A percentile compares a stretch with the other conserved stretches of the same genome.
Evolutionary conservation across 2,797 vertebrate genomes (phyloP).

Genomic region (Sandelia bainsii): DNA sequence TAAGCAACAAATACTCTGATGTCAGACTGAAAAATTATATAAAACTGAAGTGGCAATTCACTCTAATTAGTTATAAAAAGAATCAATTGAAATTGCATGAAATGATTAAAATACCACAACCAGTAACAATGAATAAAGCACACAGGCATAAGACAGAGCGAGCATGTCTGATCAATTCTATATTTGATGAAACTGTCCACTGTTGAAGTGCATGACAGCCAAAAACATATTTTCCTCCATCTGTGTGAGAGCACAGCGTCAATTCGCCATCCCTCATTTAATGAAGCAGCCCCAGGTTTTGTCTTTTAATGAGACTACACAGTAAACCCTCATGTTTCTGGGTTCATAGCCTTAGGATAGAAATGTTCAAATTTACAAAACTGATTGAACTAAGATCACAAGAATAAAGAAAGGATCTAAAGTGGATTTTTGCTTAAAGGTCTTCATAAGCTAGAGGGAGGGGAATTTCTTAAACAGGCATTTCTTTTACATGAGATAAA

Average conservation of each 20-base stretch:
- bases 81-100: not conserved
- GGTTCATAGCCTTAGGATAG: conserved; percentile 33
- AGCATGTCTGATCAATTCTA: not conserved
- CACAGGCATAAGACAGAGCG: not conserved
- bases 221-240: not conserved
- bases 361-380: conserved; percentile 54
- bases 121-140: not conserved
- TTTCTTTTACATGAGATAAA: conserved; percentile 40
- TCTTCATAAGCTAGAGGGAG: conserved; percentile 33
- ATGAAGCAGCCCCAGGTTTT: conserved; percentile 36
- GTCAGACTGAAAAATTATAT: not conserved
- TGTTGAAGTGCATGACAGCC: not conserved
- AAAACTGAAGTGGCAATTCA: not conserved
- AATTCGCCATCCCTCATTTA: conserved; percentile 29
- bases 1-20: not conserved
- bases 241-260: not conserved
- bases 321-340: conserved; percentile 12
- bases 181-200: not conserved
- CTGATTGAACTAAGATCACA: conserved; percentile 49
- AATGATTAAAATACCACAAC: not conserved
- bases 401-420: conserved; percentile 35
- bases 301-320: conserved; percentile 38
- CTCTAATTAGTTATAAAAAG: not conserved
- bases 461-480: conserved; percentile 29
- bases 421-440: conserved; percentile 40